A percentile compares a stretch with the other conserved stretches of the same genome.
phyloP scores from a whole-genome alignment of 2,113 vertebrate genomes.

The Perccottus glenii region DNA sequence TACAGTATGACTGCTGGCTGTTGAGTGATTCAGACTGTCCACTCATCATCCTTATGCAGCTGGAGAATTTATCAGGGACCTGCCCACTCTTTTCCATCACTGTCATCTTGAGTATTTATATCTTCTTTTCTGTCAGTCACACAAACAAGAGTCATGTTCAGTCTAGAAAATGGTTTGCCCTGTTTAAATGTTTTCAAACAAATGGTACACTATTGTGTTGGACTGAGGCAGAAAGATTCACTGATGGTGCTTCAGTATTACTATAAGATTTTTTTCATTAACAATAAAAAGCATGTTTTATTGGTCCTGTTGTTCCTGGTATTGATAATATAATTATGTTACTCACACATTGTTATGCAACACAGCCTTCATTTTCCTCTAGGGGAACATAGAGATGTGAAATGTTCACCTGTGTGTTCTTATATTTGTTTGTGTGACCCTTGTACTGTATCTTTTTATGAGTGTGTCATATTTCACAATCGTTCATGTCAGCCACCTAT shows the following conservation, averaged over 20 bases:
- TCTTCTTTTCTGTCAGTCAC: background rate
- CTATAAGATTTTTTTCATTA: no score
- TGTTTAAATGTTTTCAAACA: background rate
- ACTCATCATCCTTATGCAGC: slow-evolving; percentile 44
- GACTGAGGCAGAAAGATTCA: background rate
- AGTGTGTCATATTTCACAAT: slow-evolving; percentile 26
- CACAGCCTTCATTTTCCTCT: slow-evolving; percentile 2
- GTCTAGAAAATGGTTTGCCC: no score
- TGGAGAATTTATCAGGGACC: slow-evolving; percentile 46
- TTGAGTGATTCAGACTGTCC: slow-evolving; percentile 51
- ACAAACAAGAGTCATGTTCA: background rate
- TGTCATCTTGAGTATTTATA: slow-evolving; percentile 32
- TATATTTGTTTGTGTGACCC: slow-evolving; percentile 15
- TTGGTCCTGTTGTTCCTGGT: background rate
- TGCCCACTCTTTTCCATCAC: slow-evolving; percentile 24
- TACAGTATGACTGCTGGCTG: slow-evolving; percentile 36
- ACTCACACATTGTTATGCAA: slow-evolving; percentile 9
- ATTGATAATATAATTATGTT: background rate
- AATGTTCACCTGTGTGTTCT: slow-evolving; percentile 11
- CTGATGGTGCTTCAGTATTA: background rate
- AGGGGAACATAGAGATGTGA: background rate
- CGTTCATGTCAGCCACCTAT: slow-evolving; percentile 17
- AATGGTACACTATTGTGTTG: background rate
- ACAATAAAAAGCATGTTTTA: no score
- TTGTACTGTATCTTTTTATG: slow-evolving; percentile 1